Evolutionary conservation across 2,888 invertebrate species (phyloP).

Genomic region (Theristus sp.): DNA sequence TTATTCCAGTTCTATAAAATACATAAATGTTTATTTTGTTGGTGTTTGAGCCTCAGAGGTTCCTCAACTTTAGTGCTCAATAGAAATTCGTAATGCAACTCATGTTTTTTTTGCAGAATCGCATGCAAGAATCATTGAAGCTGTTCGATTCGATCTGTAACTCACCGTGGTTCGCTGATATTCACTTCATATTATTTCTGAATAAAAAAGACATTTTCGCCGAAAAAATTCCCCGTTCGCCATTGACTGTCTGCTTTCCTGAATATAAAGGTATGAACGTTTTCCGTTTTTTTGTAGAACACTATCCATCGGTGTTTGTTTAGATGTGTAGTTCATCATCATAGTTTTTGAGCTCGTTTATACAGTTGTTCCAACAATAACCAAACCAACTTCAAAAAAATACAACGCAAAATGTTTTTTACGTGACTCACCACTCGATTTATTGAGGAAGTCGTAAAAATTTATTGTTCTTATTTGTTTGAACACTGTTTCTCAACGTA

Average conservation of each 20-base stretch:
- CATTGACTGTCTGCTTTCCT: conserved; percentile 94
- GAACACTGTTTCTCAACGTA: no score
- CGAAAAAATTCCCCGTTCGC: conserved; percentile 96
- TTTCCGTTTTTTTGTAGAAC: background rate
- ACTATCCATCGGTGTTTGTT: background rate
- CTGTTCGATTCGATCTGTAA: conserved; percentile 99
- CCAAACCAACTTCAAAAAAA: no score
- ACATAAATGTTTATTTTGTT: no score
- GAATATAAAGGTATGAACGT: conserved; percentile 70
- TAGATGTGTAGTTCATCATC: background rate
- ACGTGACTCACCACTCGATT: no score
- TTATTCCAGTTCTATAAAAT: no score
- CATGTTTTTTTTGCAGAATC: conserved; percentile 75
- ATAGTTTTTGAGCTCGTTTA: background rate
- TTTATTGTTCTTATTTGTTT: no score
- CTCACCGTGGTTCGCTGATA: conserved; percentile 99
- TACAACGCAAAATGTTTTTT: no score
- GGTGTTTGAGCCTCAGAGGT: no score
- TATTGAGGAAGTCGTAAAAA: no score
- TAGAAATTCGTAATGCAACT: no score
- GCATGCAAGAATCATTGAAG: conserved; percentile 99
- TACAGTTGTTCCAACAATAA: no score
- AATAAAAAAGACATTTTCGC: conserved; percentile 99
- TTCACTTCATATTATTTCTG: conserved; percentile 96
- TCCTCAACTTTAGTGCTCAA: no score